Evolutionary conservation across 2,888 invertebrate species (phyloP).

Genomic region (Campoplex nolae): DNA sequence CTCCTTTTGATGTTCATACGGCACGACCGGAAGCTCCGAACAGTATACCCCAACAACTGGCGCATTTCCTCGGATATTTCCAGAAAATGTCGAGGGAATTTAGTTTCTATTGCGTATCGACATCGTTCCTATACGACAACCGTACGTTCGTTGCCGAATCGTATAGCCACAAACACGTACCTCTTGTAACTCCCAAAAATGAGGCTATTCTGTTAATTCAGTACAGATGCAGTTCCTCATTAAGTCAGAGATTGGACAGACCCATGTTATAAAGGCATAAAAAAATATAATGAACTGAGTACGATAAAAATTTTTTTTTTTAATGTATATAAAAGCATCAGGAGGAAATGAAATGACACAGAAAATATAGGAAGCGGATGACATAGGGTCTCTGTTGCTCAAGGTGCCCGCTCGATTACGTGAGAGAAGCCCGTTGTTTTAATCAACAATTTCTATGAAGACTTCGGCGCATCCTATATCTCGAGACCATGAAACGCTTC

Average conservation of each 20-base stretch:
- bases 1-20: slow-evolving; percentile 53
- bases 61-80: slow-evolving; percentile 61
- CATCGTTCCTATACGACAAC: slow-evolving; percentile 42
- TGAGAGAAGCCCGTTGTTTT: slow-evolving; percentile 65
- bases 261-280: background rate
- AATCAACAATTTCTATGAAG: slow-evolving; percentile 70
- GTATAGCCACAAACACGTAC: background rate
- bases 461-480: slow-evolving; percentile 42
- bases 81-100: slow-evolving; percentile 63
- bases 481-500: slow-evolving; percentile 28
- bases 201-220: slow-evolving; percentile 48
- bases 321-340: background rate
- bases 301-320: background rate
- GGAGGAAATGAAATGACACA: background rate
- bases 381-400: slow-evolving; percentile 3
- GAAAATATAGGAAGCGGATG: background rate
- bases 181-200: slow-evolving; percentile 9
- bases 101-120: slow-evolving; percentile 63
- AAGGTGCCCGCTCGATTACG: slow-evolving; percentile 41
- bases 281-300: background rate
- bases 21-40: slow-evolving; percentile 47
- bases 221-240: slow-evolving; percentile 29
- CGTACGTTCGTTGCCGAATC: background rate
- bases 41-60: slow-evolving; percentile 59
- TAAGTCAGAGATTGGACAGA: slow-evolving; percentile 33